Evolutionary conservation across 2,888 invertebrate genomes (phyloP), one percentile per base, ranked within the genome.

Genomic region (Theristus sp.): DNA sequence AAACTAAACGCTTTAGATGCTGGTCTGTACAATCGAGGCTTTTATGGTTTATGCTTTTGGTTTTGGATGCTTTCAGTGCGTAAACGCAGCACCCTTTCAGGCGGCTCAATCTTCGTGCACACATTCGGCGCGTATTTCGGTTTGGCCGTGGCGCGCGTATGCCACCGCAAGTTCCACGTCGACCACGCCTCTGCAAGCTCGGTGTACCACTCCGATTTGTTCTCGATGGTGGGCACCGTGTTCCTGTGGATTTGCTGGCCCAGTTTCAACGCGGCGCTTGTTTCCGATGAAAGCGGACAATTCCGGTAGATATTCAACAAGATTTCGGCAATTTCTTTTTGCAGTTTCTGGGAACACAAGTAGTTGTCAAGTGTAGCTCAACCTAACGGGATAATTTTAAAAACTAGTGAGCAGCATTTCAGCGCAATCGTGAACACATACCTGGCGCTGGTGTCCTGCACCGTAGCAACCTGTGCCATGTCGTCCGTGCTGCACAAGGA

Each of bases 91-190:
- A n/a, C n/a, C n/a, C n/a, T n/a, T n/a, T 10, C 49, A 2, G 93
- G 93, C 27, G 91, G 87, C 57, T 90, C 91, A 6, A 89, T 93
- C 75, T 87, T 83, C 62, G 87, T 93, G 57, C 93, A 93, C 73
- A 82, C 85, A 0, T 93, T 89, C 71, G 93, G 91, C 1, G 91
- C 91, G 25, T 93, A 91, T 75, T 93, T 90, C 72, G 93, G 93
- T 13, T 78, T 93, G 60, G 86, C 86, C 0, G 85, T 84, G 3
- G 86, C 89, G 66, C 83, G 85, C 57, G 73, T 77, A 28, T 71
- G 73, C 63, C 67, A 68, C 47, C 67, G 80, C 66, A 75, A 80
- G 6, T 3, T 6, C 26, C 38, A 56, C 56, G 57, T 24, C 27
- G 28, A 54, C 13, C 56, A 59, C 24, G n/a, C 24, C 31, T 58